These are phyloP conservation scores for Leptogaster cylindrica DNA, from an alignment of 2,888 invertebrate genomes.

Conservation along the genomic window DNA sequence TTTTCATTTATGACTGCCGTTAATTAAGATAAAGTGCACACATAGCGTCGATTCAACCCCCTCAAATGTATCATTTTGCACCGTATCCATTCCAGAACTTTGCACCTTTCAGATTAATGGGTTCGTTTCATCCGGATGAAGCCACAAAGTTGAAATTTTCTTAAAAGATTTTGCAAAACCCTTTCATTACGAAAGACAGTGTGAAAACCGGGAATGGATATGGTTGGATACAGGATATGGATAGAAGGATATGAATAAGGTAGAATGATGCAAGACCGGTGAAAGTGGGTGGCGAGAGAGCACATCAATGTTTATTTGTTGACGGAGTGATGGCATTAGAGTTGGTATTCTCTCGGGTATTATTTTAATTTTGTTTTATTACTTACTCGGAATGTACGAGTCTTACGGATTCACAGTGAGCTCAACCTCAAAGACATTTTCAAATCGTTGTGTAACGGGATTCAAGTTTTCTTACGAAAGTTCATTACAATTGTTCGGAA, in stretches of 20 bases:
- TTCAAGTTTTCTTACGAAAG: conserved; percentile 10
- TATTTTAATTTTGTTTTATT: conserved; percentile 43
- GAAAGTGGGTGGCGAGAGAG: conserved; percentile 4
- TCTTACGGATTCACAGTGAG: neutral
- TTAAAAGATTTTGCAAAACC: conserved; percentile 41
- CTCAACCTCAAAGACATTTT: conserved; percentile 33
- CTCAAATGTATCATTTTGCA: conserved; percentile 39
- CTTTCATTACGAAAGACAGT: neutral
- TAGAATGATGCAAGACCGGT: neutral
- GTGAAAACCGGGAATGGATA: neutral
- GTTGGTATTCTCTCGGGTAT: conserved; percentile 36
- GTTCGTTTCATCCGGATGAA: conserved; percentile 23
- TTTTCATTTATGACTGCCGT: conserved; percentile 36
- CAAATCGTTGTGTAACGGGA: conserved; percentile 15
- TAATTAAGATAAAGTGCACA: conserved; percentile 40
- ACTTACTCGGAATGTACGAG: conserved; percentile 27
- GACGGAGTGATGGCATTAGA: conserved; percentile 32
- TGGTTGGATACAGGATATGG: neutral
- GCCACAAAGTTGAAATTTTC: conserved; percentile 37
- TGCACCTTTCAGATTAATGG: conserved; percentile 40
- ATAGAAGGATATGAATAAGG: neutral
- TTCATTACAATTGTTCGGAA: conserved; percentile 30
- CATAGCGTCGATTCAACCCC: conserved; percentile 30
- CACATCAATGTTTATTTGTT: conserved; percentile 40
- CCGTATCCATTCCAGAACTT: conserved; percentile 33